These are phyloP conservation scores for Drosophila lini DNA, from an alignment of 1,140 invertebrate genomes.

Conservation along the genomic window DNA sequence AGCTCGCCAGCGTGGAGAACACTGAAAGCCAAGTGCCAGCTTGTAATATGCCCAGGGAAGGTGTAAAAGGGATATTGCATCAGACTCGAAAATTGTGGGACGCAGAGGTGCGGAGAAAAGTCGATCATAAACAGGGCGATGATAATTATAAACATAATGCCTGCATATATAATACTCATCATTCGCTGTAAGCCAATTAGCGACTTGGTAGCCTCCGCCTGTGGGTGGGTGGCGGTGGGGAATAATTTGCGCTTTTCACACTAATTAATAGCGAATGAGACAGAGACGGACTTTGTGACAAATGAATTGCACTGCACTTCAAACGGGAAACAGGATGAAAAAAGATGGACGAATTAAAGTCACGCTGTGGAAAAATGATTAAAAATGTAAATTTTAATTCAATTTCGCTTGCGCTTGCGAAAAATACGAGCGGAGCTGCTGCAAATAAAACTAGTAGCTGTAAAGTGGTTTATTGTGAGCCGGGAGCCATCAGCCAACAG, in stretches of 20 bases:
- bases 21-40: constrained; percentile 27
- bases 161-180: constrained; percentile 62
- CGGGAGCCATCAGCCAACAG: constrained; percentile 37
- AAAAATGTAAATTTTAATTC: constrained; percentile 82
- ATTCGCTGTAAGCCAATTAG: constrained; percentile 78
- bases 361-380: constrained; percentile 70
- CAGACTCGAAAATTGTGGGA: constrained; percentile 23
- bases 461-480: constrained; percentile 78
- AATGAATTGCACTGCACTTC: constrained; percentile 61
- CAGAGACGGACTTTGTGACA: constrained; percentile 44
- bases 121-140: constrained; percentile 34
- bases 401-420: constrained; percentile 56
- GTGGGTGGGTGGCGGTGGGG: constrained; percentile 20
- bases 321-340: constrained; percentile 1
- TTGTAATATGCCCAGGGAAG: neutral
- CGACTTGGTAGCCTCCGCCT: constrained; percentile 23
- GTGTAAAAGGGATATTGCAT: constrained; percentile 52
- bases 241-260: constrained; percentile 81
- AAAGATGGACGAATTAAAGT: constrained; percentile 60
- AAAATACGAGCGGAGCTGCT: constrained; percentile 47
- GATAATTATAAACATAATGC: constrained; percentile 55
- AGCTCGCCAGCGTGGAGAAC: constrained; percentile 12
- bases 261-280: constrained; percentile 76
- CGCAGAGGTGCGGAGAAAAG: constrained; percentile 5
- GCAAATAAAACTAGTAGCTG: constrained; percentile 63